phyloP scores from a whole-genome alignment of 2,113 vertebrate species.

The Emydura subglobosa region DNA sequence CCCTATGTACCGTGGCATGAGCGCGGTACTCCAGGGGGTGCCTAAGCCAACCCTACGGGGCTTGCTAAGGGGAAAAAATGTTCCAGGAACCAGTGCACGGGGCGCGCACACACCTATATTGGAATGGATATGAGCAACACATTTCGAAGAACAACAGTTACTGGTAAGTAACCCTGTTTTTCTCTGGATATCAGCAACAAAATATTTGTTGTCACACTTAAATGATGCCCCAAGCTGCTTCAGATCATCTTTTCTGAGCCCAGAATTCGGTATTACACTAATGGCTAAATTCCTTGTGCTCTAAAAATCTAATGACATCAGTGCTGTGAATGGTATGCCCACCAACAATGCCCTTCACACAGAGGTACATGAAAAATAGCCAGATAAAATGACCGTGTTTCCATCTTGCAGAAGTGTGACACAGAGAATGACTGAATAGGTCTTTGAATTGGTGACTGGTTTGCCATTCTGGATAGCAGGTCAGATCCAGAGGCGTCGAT shows the following conservation, averaged over 20 bases:
- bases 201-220: not conserved
- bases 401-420: not conserved
- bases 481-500: not conserved
- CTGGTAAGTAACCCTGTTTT: not conserved
- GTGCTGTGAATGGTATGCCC: not conserved
- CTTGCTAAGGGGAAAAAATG: too few relatives aligned
- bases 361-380: not conserved
- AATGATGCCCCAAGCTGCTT: not conserved
- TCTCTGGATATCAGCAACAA: not conserved
- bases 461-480: not conserved
- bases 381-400: accelerated
- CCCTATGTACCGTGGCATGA: too few relatives aligned
- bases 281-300: not conserved
- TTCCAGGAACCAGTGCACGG: too few relatives aligned
- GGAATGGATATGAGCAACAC: too few relatives aligned
- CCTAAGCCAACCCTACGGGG: too few relatives aligned
- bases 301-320: not conserved
- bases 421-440: accelerated
- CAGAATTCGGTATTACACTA: not conserved
- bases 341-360: not conserved
- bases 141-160: too few relatives aligned
- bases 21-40: too few relatives aligned
- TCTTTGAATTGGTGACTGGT: not conserved
- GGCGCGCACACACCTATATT: too few relatives aligned
- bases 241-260: not conserved